phyloP scores from a whole-genome alignment of 2,113 vertebrate species.

The Ploceus nigricollis region DNA sequence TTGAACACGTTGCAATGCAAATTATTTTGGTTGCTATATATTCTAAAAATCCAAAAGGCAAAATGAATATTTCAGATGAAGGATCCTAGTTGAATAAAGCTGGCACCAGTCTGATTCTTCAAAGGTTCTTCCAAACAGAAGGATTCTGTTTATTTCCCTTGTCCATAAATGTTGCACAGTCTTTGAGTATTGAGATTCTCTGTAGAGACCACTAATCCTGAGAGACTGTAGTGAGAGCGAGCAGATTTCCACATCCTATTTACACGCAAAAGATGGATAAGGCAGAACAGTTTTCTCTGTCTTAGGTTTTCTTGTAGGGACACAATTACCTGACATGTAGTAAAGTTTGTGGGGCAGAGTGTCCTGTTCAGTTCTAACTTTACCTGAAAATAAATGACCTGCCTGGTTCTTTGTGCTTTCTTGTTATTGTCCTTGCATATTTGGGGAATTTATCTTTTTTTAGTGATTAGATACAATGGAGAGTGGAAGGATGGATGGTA shows the following conservation, averaged over 20 bases:
- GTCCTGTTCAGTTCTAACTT: background rate
- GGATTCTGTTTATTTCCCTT: background rate
- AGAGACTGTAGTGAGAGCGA: background rate
- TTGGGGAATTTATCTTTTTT: background rate
- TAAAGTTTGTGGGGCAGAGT: background rate
- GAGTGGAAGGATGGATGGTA: background rate
- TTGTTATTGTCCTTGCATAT: background rate
- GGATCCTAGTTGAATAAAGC: background rate
- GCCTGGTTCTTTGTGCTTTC: background rate
- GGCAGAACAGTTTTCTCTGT: background rate
- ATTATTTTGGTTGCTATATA: background rate
- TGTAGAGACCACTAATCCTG: background rate
- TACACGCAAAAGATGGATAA: background rate
- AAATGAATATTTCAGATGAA: background rate
- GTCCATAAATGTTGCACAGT: background rate
- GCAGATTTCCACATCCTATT: background rate
- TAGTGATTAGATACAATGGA: background rate
- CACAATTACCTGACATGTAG: background rate
- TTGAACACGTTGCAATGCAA: background rate
- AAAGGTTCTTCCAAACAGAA: background rate
- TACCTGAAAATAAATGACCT: background rate
- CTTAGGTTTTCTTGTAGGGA: background rate
- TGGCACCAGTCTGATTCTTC: background rate
- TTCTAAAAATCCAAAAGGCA: background rate
- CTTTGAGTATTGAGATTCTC: background rate